Evolutionary conservation across 2,797 vertebrate genomes (phyloP).

Genomic region (Onychomys arenicola): DNA sequence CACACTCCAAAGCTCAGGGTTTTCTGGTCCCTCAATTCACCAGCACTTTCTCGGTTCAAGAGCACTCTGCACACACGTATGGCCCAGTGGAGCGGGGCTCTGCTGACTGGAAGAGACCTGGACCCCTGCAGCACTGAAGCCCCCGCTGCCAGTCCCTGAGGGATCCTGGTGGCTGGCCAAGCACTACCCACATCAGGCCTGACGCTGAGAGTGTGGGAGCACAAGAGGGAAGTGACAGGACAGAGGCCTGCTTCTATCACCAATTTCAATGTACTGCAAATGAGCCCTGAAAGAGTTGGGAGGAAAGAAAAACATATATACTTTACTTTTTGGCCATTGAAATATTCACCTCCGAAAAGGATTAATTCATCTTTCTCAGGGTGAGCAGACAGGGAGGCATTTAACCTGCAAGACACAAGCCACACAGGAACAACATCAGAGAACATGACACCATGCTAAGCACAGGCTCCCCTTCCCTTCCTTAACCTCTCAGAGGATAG

Average conservation of each 20-base stretch:
- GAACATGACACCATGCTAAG: not conserved
- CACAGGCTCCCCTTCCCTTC: no score
- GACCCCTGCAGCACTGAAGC: not conserved
- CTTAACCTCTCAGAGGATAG: not conserved
- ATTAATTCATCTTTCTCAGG: conserved; percentile 97
- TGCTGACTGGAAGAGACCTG: not conserved
- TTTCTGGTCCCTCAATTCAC: not conserved
- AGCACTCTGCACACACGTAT: not conserved
- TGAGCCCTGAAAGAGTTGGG: conserved; percentile 68
- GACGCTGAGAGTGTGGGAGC: conserved; percentile 48
- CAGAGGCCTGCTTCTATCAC: conserved; percentile 70
- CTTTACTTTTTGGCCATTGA: conserved; percentile 97
- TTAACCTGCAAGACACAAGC: conserved; percentile 88
- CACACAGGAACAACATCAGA: not conserved
- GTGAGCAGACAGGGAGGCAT: conserved; percentile 92
- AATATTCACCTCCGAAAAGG: conserved; percentile 98
- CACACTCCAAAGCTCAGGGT: not conserved
- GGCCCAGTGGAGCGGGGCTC: not conserved
- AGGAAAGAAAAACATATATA: conserved; percentile 82
- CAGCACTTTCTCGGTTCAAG: not conserved
- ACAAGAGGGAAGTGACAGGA: conserved; percentile 69
- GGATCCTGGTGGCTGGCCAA: not conserved
- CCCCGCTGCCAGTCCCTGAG: not conserved
- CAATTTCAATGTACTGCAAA: conserved; percentile 68
- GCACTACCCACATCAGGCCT: conserved; percentile 55